Percentiles rank a stretch among this genome's conserved stretches.
phyloP scores from a whole-genome alignment of 2,888 invertebrate species.

The Kuschelorhynchus macadamiae region DNA sequence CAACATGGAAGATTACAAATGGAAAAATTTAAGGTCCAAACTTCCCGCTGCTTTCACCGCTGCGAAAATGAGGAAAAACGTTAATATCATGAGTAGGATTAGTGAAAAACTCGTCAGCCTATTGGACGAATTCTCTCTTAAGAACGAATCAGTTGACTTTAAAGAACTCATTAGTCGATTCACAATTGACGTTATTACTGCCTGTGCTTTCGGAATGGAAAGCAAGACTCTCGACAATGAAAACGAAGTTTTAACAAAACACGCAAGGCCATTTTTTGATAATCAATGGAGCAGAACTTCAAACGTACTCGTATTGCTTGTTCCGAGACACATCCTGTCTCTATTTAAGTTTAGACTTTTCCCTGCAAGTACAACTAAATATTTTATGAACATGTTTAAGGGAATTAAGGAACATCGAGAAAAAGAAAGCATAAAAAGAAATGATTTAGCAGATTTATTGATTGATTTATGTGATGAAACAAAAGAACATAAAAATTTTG shows the following conservation, averaged over 20 bases:
- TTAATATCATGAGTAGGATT: slow-evolving; percentile 53
- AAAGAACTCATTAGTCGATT: slow-evolving; percentile 65
- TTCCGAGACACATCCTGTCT: slow-evolving; percentile 52
- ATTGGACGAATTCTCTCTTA: slow-evolving; percentile 11
- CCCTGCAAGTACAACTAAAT: slow-evolving; percentile 60
- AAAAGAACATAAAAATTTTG: slow-evolving; percentile 47
- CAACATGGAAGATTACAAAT: slow-evolving; percentile 66
- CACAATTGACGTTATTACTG: slow-evolving; percentile 59
- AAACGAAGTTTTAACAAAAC: slow-evolving; percentile 67
- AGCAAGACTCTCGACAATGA: slow-evolving; percentile 72
- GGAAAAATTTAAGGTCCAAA: slow-evolving; percentile 63
- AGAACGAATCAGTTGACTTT: slow-evolving; percentile 53
- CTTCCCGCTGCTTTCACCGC: slow-evolving; percentile 60
- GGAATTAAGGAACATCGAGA: slow-evolving; percentile 65
- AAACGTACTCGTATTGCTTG: slow-evolving; percentile 51
- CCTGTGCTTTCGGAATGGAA: slow-evolving; percentile 73
- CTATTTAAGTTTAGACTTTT: slow-evolving; percentile 56
- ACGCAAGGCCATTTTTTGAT: slow-evolving; percentile 56
- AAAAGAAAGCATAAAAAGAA: slow-evolving; percentile 66
- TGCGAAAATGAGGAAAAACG: slow-evolving; percentile 65
- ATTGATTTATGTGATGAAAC: slow-evolving; percentile 54
- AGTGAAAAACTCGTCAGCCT: slow-evolving; percentile 16
- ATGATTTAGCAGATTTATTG: slow-evolving; percentile 72
- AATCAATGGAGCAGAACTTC: slow-evolving; percentile 52
- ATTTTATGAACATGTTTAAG: slow-evolving; percentile 65